These are phyloP conservation scores for Sceloporus undulatus DNA, from an alignment of 2,113 vertebrate species.

Conservation along the genomic window DNA sequence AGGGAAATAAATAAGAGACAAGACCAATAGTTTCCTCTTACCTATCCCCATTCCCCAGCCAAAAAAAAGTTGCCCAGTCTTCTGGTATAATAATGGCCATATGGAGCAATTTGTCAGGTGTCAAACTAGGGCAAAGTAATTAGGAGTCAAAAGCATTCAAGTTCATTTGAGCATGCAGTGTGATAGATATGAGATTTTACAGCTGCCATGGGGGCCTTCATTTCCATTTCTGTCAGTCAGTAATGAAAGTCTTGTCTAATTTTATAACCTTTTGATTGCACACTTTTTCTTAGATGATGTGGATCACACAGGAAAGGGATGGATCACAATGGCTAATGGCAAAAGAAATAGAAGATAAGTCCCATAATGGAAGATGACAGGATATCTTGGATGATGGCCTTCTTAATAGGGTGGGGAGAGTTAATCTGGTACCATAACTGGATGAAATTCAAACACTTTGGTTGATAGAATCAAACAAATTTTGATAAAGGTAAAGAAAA, in stretches of 20 bases:
- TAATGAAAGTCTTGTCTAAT: conserved; percentile 43
- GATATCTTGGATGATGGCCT: not conserved
- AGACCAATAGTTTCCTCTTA: not conserved
- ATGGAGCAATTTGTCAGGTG: conserved; percentile 24
- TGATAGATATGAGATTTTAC: conserved; percentile 38
- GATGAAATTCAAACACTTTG: not conserved
- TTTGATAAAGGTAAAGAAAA: not conserved
- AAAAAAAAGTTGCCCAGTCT: not conserved
- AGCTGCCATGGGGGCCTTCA: conserved; percentile 34
- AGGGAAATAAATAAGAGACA: too few relatives aligned
- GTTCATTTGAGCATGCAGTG: conserved; percentile 30
- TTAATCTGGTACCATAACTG: not conserved
- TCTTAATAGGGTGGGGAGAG: not conserved
- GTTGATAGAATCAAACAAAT: not conserved
- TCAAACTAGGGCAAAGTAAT: conserved; percentile 40
- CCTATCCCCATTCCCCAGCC: not conserved
- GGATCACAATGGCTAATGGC: conserved; percentile 5
- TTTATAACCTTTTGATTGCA: conserved; percentile 28
- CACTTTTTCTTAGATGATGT: not conserved
- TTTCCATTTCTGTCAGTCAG: conserved; percentile 34
- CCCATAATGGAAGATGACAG: not conserved
- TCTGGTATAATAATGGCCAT: conserved; percentile 13
- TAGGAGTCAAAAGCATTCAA: conserved; percentile 38
- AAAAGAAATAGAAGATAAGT: conserved; percentile 7
- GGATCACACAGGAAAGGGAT: conserved; percentile 2